phyloP scores from a whole-genome alignment of 1,140 invertebrate genomes.

The Sinella curviseta region DNA sequence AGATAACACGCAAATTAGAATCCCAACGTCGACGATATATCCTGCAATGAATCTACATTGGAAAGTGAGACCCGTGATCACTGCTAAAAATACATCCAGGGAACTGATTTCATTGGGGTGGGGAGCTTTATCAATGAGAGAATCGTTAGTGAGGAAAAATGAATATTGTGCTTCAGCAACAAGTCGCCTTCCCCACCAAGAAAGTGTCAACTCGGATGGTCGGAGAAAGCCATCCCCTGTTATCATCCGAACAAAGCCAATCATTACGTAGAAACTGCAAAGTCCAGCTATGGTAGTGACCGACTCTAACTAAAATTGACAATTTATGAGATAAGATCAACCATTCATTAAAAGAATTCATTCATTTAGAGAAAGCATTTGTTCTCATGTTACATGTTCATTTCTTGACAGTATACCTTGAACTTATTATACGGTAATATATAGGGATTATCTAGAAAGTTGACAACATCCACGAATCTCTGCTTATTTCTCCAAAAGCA shows the following conservation, averaged over 20 bases:
- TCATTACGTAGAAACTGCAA: neutral
- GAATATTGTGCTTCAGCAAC: slow-evolving; percentile 1
- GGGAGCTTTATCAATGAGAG: neutral
- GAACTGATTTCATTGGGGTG: neutral
- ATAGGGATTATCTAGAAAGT: neutral
- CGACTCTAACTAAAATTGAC: neutral
- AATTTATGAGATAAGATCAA: no score
- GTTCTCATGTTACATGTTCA: neutral
- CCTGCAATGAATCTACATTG: slow-evolving; percentile 6
- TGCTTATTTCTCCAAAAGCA: neutral
- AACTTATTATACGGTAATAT: neutral
- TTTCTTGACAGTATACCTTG: neutral
- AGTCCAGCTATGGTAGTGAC: neutral
- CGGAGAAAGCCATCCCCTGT: neutral
- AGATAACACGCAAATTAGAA: neutral
- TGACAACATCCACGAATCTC: neutral
- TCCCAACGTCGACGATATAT: neutral
- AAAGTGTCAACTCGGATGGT: neutral
- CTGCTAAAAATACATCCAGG: neutral
- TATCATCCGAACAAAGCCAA: slow-evolving; percentile 2
- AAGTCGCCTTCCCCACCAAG: neutral
- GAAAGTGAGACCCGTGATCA: neutral
- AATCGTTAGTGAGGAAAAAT: neutral
- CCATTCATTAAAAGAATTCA: no score
- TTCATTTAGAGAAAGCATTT: no score